Conservation (phyloP, 1,140 invertebrate genomes). For the Contarinia nasturtii region DNA sequence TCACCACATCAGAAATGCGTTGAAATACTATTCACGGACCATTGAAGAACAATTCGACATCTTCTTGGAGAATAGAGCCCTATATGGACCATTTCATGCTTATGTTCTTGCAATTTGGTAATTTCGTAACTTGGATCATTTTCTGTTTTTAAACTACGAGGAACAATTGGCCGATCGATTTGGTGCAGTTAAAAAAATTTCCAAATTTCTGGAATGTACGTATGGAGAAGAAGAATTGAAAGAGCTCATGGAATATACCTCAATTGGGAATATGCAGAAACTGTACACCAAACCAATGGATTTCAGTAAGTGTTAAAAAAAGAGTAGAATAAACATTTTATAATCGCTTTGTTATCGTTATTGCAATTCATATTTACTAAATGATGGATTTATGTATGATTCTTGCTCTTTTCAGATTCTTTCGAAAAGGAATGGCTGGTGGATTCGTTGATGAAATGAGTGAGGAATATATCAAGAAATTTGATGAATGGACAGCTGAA, state of each 20-base stretch:
- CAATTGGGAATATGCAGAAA: background rate
- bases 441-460: slow-evolving; percentile 42
- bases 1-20: slow-evolving; percentile 38
- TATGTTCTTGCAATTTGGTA: slow-evolving; percentile 39
- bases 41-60: slow-evolving; percentile 42
- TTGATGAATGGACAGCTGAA: slow-evolving; percentile 33
- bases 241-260: slow-evolving; percentile 31
- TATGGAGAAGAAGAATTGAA: slow-evolving; percentile 29
- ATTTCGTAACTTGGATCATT: slow-evolving; percentile 27
- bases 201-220: slow-evolving; percentile 33
- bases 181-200: slow-evolving; percentile 32
- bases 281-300: background rate
- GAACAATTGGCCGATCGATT: slow-evolving; percentile 43
- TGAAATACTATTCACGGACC: slow-evolving; percentile 30
- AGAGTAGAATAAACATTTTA: too few species aligned
- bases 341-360: too few species aligned
- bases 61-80: slow-evolving; percentile 37
- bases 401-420: slow-evolving; percentile 27
- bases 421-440: slow-evolving; percentile 39
- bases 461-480: slow-evolving; percentile 27
- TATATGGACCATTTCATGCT: slow-evolving; percentile 36
- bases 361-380: too few species aligned
- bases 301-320: too few species aligned
- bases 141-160: slow-evolving; percentile 45
- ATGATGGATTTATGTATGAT: too few species aligned